Base-by-base conservation (phyloP, 2,797 vertebrate genomes). In the Pipistrellus kuhlii region DNA sequence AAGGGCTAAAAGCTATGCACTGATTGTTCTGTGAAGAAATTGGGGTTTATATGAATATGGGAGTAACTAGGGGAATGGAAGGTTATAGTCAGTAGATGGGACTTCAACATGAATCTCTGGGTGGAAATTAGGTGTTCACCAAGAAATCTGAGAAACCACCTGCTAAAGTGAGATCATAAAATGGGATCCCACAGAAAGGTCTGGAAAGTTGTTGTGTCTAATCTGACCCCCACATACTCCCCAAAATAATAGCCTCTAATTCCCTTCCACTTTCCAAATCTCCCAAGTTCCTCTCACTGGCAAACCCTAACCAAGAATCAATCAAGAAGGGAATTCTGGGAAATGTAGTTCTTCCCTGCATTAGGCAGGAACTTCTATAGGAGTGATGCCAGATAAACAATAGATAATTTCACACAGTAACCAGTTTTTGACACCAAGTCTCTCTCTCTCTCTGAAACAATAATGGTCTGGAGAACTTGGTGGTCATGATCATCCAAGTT, bases 211-310 rank as follows among this genome's bases (percentile, higher is more conserved):
- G 71, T n/a, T 44, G 11, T 38, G 17, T 87, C 59, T 75, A 38
- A 44, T 38, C 5, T 84, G 41, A 87, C 30, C 12, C 7, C 55
- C 21, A 72, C 13, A 14, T 35, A 68, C 1, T 76, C 23, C 64
- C 73, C 38, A 23, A 73, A 77, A 77, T 62, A 86, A 68, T 35
- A 11, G 4, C 27, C 35, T 66, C 78, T 51, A 17, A 14, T 84
- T 93, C 51, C 32, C 18, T 93, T 92, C 23, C 18, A 90, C 68
- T 15, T 93, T 93, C 53, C 30, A 91, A 78, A 93, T 88, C 32
- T 46, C 80, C 51, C 30, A 78, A 69, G 5, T 66, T 90, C 53
- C 44, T 77, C 38, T 78, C 27, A 81, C 7, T 57, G 51, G 57
- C 46, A 81, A 85, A 88, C 18, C 32, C 44, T 83, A 68, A 84